Conservation (phyloP, 2,888 invertebrate genomes). For the Drosophila histrio region DNA sequence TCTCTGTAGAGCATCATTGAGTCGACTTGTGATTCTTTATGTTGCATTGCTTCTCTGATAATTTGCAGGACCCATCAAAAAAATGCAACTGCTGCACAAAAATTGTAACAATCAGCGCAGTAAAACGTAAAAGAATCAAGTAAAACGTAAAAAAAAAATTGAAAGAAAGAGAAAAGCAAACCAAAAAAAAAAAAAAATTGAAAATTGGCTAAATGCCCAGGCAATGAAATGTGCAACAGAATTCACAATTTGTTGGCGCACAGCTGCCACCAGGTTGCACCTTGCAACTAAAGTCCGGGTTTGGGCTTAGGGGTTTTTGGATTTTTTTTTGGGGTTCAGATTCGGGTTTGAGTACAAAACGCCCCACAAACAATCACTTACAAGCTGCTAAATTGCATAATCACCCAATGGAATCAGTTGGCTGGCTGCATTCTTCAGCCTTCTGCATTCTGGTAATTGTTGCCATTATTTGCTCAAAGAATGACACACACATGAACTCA, state of each 20-base stretch:
- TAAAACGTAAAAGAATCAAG: conserved; percentile 18
- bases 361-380: conserved; percentile 79
- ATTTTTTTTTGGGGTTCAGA: conserved; percentile 1
- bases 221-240: conserved; percentile 67
- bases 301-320: not conserved
- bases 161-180: conserved; percentile 33
- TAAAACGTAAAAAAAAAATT: conserved; percentile 22
- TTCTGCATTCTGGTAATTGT: conserved; percentile 64
- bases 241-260: conserved; percentile 63
- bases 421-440: conserved; percentile 18
- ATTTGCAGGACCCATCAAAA: conserved; percentile 44
- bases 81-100: conserved; percentile 65
- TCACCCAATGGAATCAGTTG: conserved; percentile 70
- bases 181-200: conserved; percentile 14
- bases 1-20: conserved; percentile 16
- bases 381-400: conserved; percentile 80
- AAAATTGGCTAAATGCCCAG: conserved; percentile 61
- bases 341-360: conserved; percentile 51
- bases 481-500: conserved; percentile 50
- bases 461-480: conserved; percentile 76
- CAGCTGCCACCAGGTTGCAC: conserved; percentile 70
- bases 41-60: conserved; percentile 37
- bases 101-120: conserved; percentile 77
- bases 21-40: not conserved
- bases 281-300: conserved; percentile 52